These are phyloP conservation scores for Vombatus ursinus DNA, from an alignment of 2,113 vertebrate genomes.

Conservation along the genomic window DNA sequence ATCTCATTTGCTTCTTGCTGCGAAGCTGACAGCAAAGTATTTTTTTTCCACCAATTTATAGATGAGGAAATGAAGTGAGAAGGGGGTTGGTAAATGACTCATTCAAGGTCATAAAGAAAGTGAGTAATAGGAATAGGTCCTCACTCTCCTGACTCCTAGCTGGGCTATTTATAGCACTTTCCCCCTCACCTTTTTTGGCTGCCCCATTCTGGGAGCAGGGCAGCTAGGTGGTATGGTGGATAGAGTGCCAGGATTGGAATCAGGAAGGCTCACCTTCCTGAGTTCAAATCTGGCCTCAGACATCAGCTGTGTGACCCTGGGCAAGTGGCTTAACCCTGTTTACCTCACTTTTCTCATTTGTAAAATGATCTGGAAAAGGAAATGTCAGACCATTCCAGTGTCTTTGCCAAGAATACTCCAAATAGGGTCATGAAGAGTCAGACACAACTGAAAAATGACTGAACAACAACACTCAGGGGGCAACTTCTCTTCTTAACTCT, in stretches of 20 bases:
- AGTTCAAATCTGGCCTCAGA: background rate
- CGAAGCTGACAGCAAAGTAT: background rate
- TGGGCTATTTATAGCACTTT: background rate
- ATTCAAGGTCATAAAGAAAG: constrained; percentile 2
- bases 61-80: background rate
- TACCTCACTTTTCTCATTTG: background rate
- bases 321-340: background rate
- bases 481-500: too few species aligned
- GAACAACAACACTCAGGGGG: background rate
- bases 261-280: background rate
- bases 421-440: too few species aligned
- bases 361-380: too few species aligned
- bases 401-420: too few species aligned
- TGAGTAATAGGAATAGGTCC: background rate
- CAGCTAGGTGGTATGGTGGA: background rate
- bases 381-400: too few species aligned
- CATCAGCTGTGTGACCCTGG: background rate
- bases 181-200: background rate
- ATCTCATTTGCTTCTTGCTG: background rate
- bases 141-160: background rate
- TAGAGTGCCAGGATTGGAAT: background rate
- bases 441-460: background rate
- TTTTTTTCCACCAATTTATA: constrained; percentile 9
- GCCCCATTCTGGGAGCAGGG: background rate
- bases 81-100: background rate